Base-by-base conservation (phyloP, 2,113 vertebrate genomes). In the Microtus ochrogaster region DNA sequence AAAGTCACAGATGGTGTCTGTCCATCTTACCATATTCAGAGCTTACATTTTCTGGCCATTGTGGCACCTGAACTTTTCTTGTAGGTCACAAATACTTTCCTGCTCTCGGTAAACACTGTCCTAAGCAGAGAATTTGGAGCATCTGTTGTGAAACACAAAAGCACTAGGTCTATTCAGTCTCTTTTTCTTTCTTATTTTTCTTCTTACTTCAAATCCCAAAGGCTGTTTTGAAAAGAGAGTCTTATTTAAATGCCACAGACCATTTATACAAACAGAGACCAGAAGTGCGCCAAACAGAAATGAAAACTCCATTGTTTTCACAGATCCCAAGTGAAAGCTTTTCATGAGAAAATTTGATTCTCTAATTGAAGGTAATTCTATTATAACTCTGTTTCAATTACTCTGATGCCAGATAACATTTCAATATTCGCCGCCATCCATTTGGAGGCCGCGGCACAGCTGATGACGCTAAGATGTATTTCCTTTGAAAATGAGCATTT, bases 341-440 rank as follows among this genome's bases (percentile, higher is more conserved):
- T 90, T 73, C 36, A 26, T 39, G n/a, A 74, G 79, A 96, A 96
- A 91, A 94, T 94, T 61, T 74, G 68, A 41, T 73, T 93, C 47
- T 96, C 52, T 96, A 96, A 97, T 97, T 96, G 73, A 70, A 95
- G 66, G 92, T 96, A 88, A 96, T 96, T 96, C 90, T 68, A 89
- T 94, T 96, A 78, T 85, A 78, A 89, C 96, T 95, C 77, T 97
- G 93, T 96, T 97, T 96, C 89, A 94, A 89, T 96, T 89, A 94
- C 74, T 94, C 26, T 55, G 52, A 47, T 95, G 77, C 88, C 85
- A 97, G 78, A 87, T 87, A 72, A 95, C 66, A 63, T 97, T 95
- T 94, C 93, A 96, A 55, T 90, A 94, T 96, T 95, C 92, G 79
- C 89, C 61, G 39, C 82, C 78, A 95, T 94, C 52, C 13, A 74